Percentiles rank a stretch among this genome's conserved stretches.
phyloP scores from a whole-genome alignment of 2,888 invertebrate species.

The Mactromeris polynyma region DNA sequence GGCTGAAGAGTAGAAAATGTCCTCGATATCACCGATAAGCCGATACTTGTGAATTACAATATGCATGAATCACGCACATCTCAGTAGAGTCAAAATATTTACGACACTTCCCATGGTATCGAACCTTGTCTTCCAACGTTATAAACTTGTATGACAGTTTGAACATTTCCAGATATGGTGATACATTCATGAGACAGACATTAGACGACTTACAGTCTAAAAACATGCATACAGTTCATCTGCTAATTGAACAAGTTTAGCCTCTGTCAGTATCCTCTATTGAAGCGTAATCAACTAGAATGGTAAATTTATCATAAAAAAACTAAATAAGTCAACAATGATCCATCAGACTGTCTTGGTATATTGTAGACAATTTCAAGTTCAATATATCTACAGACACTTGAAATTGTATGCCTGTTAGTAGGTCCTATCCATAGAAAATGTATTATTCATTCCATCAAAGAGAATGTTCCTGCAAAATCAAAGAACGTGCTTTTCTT shows the following conservation, averaged over 20 bases:
- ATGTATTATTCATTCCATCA: conserved; percentile 10
- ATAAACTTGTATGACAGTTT: background rate
- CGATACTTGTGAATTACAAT: background rate
- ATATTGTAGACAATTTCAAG: background rate
- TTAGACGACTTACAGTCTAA: background rate
- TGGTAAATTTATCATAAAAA: background rate
- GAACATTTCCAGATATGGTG: background rate
- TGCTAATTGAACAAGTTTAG: background rate
- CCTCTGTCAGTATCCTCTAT: background rate
- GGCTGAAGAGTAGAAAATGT: background rate
- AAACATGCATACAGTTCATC: background rate
- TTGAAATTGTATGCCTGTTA: background rate
- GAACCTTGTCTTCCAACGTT: background rate
- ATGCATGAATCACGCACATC: background rate
- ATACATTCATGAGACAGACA: background rate
- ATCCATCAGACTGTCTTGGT: background rate
- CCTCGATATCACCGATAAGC: background rate
- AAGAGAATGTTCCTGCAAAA: background rate
- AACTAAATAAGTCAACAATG: background rate
- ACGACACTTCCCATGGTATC: background rate
- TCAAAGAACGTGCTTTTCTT: background rate
- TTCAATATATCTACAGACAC: background rate
- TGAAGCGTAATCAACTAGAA: background rate
- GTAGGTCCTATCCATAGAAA: background rate
- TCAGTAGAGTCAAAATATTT: background rate